phyloP scores from a whole-genome alignment of 2,888 invertebrate species.

The Apeira syringaria region DNA sequence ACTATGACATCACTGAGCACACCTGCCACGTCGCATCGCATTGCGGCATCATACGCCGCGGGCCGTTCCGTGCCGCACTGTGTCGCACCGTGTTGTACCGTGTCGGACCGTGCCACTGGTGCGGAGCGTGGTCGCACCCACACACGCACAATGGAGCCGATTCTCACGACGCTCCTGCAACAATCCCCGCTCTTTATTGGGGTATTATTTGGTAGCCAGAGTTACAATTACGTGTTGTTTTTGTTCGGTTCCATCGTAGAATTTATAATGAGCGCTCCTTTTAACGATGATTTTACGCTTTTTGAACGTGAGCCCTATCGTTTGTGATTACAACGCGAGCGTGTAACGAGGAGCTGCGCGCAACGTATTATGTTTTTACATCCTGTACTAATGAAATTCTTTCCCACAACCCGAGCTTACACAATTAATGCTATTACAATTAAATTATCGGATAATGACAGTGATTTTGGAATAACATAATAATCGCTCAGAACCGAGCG shows the following conservation, averaged over 20 bases:
- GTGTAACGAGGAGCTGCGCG: slow-evolving; percentile 1
- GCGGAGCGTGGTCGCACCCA: slow-evolving; percentile 6
- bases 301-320: slow-evolving; percentile 14
- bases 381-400: slow-evolving; percentile 29
- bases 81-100: too few species aligned
- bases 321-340: slow-evolving; percentile 3
- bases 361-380: slow-evolving; percentile 6
- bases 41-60: too few species aligned
- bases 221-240: slow-evolving; percentile 27
- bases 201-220: slow-evolving; percentile 20
- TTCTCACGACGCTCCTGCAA: slow-evolving; percentile 19
- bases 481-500: background rate
- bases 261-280: slow-evolving; percentile 22
- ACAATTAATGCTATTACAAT: slow-evolving; percentile 19
- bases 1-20: background rate
- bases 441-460: slow-evolving; percentile 17
- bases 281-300: slow-evolving; percentile 28
- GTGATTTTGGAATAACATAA: slow-evolving; percentile 6
- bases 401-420: slow-evolving; percentile 26
- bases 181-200: slow-evolving; percentile 17
- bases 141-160: slow-evolving; percentile 16
- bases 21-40: background rate
- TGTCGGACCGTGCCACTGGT: background rate
- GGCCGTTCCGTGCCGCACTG: background rate
- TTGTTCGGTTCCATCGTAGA: slow-evolving; percentile 20